Evolutionary conservation across 1,140 invertebrate species (phyloP).

Genomic region (Elymnias hypermnestra): DNA sequence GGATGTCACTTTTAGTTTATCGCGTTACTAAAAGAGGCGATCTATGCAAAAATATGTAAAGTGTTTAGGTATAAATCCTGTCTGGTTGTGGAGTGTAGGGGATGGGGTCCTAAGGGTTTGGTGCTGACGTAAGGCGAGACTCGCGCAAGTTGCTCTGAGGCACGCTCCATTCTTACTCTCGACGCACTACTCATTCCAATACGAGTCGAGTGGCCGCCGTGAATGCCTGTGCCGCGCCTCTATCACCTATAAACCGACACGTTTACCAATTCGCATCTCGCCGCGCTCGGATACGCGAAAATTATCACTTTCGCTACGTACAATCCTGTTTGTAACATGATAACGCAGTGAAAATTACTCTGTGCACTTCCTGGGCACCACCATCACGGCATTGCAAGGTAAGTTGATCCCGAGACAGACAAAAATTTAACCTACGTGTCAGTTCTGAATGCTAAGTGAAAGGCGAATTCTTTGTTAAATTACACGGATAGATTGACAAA

Average conservation of each 20-base stretch:
- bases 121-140: slow-evolving; percentile 18
- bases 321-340: slow-evolving; percentile 43
- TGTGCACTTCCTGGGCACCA: slow-evolving; percentile 28
- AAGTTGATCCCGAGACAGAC: slow-evolving; percentile 45
- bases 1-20: slow-evolving; percentile 5
- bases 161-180: slow-evolving; percentile 11
- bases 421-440: slow-evolving; percentile 65
- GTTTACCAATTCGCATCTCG: slow-evolving; percentile 30
- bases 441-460: slow-evolving; percentile 67
- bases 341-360: slow-evolving; percentile 50
- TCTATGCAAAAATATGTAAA: too few species aligned
- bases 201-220: slow-evolving; percentile 36
- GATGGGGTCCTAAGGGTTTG: background rate
- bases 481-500: slow-evolving; percentile 31
- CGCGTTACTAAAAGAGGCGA: too few species aligned
- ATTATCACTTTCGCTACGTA: slow-evolving; percentile 57
- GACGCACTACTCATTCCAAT: slow-evolving; percentile 28
- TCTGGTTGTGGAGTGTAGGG: background rate
- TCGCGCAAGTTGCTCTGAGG: slow-evolving; percentile 16
- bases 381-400: slow-evolving; percentile 45
- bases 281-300: slow-evolving; percentile 37
- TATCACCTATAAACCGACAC: slow-evolving; percentile 5
- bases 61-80: background rate
- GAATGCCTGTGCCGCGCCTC: slow-evolving; percentile 44
- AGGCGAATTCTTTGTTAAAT: slow-evolving; percentile 67